Base-by-base conservation (phyloP, 2,888 invertebrate species). In the Acanthopleura granulata region DNA sequence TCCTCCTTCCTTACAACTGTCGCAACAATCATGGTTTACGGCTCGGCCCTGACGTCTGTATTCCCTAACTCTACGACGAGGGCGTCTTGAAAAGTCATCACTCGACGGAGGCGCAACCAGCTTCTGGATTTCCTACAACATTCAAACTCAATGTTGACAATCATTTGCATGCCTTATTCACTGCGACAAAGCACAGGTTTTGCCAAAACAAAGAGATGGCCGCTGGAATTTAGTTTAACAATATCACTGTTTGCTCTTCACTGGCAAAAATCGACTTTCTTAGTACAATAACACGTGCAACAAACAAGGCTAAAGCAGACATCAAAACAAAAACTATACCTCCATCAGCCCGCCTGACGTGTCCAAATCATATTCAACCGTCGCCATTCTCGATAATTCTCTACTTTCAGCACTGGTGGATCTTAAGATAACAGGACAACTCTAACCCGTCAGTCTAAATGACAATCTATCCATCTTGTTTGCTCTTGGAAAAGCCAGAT, bases 1-100 rank as follows among this genome's bases (percentile, higher is more conserved):
- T 1, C 98, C 98, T 50, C 97, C 97, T 92, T 98, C 98, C 74
- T 94, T 94, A 90, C 98, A 98, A 74, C 96, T 95, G 91, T 97
- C 97, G 89, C 98, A 98, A 81, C 94, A 94, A 88, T 98, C 97
- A 88, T 95, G 96, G 91, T 97, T 97, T 30, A 91, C 86, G 18
- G 91, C 84, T 71, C 90, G 85, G 6, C 91, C 90, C 73, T 88
- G 89, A 71, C 89, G 83, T 50, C 89, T 83, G 76, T 85, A 80
- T 89, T 95, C 95, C 22, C 86, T 1, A 40, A 27, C 72, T 91
- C 88, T 84, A 75, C 85, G 78, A 91, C 92, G 81, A 57, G 81
- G 80, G 91, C 92, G 79, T 93, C 93, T 76, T 92, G 94, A 85
- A 86, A 87, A 82, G 73, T 94, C 93, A 74, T 95, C 95, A 84